Conservation (phyloP, 1,140 invertebrate species). For the Diachasma alloeum region DNA sequence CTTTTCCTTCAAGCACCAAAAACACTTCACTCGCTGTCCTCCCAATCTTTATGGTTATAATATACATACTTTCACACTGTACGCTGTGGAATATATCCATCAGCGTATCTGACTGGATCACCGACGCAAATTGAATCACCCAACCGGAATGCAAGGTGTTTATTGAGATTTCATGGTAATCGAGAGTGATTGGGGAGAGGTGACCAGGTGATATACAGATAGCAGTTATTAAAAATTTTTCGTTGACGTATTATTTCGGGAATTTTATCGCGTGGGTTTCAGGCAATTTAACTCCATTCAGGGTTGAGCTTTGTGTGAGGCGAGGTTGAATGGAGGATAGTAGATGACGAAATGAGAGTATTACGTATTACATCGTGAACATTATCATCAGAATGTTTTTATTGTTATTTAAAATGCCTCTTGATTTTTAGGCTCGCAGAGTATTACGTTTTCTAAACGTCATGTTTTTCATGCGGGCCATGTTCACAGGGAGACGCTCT, state of each 20-base stretch:
- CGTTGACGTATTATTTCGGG: not conserved
- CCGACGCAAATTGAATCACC: constrained; percentile 49
- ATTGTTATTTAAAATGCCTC: no score
- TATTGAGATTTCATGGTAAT: constrained; percentile 52
- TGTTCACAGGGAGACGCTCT: no score
- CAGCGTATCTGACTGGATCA: constrained; percentile 17
- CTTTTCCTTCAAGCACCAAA: constrained; percentile 15
- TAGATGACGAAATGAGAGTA: no score
- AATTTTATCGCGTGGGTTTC: not conserved
- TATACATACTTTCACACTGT: constrained; percentile 48
- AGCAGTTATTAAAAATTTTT: not conserved
- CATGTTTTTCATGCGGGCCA: no score
- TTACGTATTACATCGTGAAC: no score
- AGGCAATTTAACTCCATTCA: not conserved
- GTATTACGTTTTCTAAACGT: no score
- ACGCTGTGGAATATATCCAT: constrained; percentile 31
- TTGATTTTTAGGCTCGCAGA: no score
- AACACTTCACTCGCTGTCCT: not conserved
- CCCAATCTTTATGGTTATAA: not conserved
- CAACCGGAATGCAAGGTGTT: constrained; percentile 41
- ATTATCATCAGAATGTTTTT: no score
- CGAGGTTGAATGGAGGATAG: no score
- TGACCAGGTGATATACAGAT: not conserved
- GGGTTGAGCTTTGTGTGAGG: not conserved
- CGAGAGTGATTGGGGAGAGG: constrained; percentile 1